Evolutionary conservation across 1,140 invertebrate genomes (phyloP), one percentile per base, ranked within the genome.

Genomic region (Diplogasteroides magnus): DNA sequence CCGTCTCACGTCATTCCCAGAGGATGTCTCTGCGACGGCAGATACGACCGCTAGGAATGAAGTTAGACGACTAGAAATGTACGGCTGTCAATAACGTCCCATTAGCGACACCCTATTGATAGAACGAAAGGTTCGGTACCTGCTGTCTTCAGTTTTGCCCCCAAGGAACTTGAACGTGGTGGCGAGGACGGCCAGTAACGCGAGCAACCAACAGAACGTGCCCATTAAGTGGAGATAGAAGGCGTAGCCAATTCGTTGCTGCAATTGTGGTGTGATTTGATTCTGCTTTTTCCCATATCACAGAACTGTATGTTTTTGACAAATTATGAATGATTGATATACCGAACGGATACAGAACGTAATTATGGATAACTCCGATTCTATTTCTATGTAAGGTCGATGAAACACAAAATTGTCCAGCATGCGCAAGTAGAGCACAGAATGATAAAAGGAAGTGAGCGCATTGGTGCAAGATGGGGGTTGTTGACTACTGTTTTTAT

Each of bases 151-250:
- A 27, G 67, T 57, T 28, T 64, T 57, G 13, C 72, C 71, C 3
- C 77, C 27, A 31, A 81, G 57, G 71, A 81, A 83, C 60, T 83
- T 83, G 69, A 83, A 81, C 2, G 82, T 83, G 23, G 79, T 81
- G 11, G 72, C 29, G 11, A 83, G 64, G 0, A 77, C 74, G 58
- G 68, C 76, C 15, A 81, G 25, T 61, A 83, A 81, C 19, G 82
- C 79, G 32, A 69, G 37, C 6, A 71, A 58, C 77, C 77, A 83
- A 56, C 70, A 74, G 23, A 82, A 31, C 31, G 81, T 81, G 48
- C 79, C 79, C 31, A 82, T 61, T 61, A 81, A 67, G 68, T 81
- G 79, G 1, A 81, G 66, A 64, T 83, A 81, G 69, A 81, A 81
- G 26, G 81, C 81, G 62, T 83, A 81, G 13, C 80, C 79, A 61